A percentile compares a stretch with the other conserved stretches of the same genome.
Evolutionary conservation across 2,888 invertebrate genomes (phyloP).

Genomic region (Horisme vitalbata): DNA sequence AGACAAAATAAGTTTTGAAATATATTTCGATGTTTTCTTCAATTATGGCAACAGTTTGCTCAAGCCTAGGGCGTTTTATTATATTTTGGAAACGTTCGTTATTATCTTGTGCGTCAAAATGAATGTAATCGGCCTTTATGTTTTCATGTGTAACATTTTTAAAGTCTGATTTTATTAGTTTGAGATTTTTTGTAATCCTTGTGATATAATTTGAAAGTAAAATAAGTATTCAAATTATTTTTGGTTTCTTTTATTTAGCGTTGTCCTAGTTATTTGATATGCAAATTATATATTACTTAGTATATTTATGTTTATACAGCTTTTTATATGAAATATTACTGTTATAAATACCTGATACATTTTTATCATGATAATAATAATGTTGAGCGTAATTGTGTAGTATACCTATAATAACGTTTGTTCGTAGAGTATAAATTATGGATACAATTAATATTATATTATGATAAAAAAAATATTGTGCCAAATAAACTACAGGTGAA

Average conservation of each 20-base stretch:
- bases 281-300: slow-evolving; percentile 49
- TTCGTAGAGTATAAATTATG: slow-evolving; percentile 49
- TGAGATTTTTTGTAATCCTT: slow-evolving; percentile 70
- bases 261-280: slow-evolving; percentile 44
- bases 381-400: slow-evolving; percentile 55
- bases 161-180: slow-evolving; percentile 63
- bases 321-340: slow-evolving; percentile 60
- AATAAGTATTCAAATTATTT: slow-evolving; percentile 66
- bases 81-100: slow-evolving; percentile 32
- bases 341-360: slow-evolving; percentile 43
- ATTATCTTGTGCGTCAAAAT: slow-evolving; percentile 22
- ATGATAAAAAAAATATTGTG: slow-evolving; percentile 48
- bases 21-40: slow-evolving; percentile 51
- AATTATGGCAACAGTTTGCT: slow-evolving; percentile 73
- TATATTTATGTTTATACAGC: slow-evolving; percentile 58
- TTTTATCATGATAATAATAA: slow-evolving; percentile 40
- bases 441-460: slow-evolving; percentile 38
- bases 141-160: slow-evolving; percentile 48
- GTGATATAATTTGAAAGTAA: slow-evolving; percentile 71
- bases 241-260: slow-evolving; percentile 62
- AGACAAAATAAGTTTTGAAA: slow-evolving; percentile 56
- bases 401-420: slow-evolving; percentile 46
- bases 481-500: slow-evolving; percentile 73
- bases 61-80: slow-evolving; percentile 56
- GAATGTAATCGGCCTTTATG: slow-evolving; percentile 39